These are phyloP conservation scores for Hydra vulgaris DNA, from an alignment of 30 jellyfish, hydroid and myxozoan species.

Conservation along the genomic window DNA sequence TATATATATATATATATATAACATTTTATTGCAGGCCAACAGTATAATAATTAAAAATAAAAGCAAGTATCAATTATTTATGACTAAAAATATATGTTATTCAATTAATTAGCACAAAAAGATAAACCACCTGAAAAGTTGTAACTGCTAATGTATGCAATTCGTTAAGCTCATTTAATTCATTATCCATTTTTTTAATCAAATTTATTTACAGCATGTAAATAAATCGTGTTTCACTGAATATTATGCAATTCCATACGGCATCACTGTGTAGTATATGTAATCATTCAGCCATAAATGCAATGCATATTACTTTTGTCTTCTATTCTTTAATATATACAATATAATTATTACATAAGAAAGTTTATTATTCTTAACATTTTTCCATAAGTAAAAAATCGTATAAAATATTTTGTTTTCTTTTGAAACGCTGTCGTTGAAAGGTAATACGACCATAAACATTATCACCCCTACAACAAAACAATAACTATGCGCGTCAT, in stretches of 20 bases:
- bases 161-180: slow-evolving; percentile 16
- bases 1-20: too few species aligned
- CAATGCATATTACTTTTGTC: not conserved
- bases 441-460: not conserved
- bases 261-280: not conserved
- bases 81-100: too few species aligned
- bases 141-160: slow-evolving; percentile 49
- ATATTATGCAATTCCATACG: not conserved
- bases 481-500: not conserved
- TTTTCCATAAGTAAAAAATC: not conserved
- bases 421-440: not conserved
- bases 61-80: too few species aligned
- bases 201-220: not conserved
- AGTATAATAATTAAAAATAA: too few species aligned
- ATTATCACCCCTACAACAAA: not conserved
- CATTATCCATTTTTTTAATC: not conserved
- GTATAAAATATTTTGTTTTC: not conserved
- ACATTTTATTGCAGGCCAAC: too few species aligned
- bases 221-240: not conserved
- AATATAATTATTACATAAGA: not conserved
- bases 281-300: not conserved
- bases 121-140: slow-evolving; percentile 50
- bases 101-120: not conserved
- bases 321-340: too few species aligned
- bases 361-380: not conserved